These are phyloP conservation scores for Aplysina aerophoba DNA, from an alignment of 37 sponge, comb jelly and placozoan species.

Conservation along the genomic window DNA sequence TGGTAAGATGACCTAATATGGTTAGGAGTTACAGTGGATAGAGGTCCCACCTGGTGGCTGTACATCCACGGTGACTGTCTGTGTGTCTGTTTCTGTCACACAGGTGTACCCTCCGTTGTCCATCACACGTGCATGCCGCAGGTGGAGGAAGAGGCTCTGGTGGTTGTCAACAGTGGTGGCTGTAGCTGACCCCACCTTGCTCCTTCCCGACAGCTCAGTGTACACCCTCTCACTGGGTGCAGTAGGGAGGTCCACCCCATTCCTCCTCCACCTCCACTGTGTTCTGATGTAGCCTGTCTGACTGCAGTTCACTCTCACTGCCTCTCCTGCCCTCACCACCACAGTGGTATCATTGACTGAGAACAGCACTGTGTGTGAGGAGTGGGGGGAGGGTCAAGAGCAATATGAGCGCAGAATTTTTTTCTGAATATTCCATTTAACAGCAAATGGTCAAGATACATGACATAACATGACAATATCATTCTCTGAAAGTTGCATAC, in stretches of 20 bases:
- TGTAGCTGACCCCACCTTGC: not conserved
- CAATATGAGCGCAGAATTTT: no score
- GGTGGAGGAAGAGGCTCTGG: not conserved
- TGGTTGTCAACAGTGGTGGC: conserved; percentile 1
- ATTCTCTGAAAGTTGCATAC: no score
- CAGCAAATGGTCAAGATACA: no score
- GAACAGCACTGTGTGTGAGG: conserved; percentile 2
- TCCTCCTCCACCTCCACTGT: not conserved
- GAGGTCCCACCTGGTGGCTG: not conserved
- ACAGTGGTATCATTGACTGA: not conserved
- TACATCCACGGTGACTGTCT: not conserved
- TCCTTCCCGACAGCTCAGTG: not conserved
- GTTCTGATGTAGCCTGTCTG: conserved; percentile 17
- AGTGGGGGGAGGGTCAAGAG: no score
- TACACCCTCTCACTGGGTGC: not conserved
- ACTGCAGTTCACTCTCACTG: not conserved
- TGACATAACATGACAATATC: no score
- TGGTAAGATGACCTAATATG: no score
- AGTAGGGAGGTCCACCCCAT: not conserved
- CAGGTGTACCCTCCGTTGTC: not conserved
- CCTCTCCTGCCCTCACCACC: not conserved
- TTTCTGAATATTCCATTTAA: no score
- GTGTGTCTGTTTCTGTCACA: not conserved
- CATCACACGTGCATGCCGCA: not conserved
- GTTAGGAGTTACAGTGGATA: not conserved